Evolutionary conservation across 2,888 invertebrate genomes (phyloP).

Genomic region (Salpingus planirostris): DNA sequence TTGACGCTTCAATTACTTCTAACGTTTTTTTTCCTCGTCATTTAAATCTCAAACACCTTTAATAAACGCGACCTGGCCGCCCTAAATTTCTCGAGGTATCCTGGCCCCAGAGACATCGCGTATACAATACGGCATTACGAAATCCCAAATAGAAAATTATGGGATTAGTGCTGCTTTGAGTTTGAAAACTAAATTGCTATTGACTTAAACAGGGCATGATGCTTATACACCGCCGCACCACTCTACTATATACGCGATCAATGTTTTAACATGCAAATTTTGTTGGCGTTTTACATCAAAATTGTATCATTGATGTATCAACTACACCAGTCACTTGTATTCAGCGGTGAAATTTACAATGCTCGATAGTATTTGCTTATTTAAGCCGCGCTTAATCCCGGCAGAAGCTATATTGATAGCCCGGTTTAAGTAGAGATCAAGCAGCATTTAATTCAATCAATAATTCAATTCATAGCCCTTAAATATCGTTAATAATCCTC

Average conservation of each 20-base stretch:
- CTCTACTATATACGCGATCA: no score
- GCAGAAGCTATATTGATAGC: conserved; percentile 5
- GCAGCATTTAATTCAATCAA: conserved; percentile 1
- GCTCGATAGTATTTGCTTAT: conserved; percentile 4
- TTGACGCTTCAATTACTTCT: no score
- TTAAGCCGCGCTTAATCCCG: conserved; percentile 2
- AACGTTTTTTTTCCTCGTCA: no score
- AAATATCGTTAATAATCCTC: no score
- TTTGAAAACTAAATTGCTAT: conserved; percentile 9
- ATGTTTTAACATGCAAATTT: conserved; percentile 12
- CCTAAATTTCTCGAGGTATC: no score
- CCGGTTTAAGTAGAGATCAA: conserved; percentile 3
- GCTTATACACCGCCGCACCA: conserved; percentile 2
- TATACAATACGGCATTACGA: conserved; percentile 10
- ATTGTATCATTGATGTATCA: conserved; percentile 10
- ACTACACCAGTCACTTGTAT: no score
- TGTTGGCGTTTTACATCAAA: conserved; percentile 10
- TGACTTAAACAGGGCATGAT: conserved; percentile 11
- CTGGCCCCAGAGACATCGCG: no score
- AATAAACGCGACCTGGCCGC: no score
- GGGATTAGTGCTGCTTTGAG: conserved; percentile 13
- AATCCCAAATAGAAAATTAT: no score
- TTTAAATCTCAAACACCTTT: no score
- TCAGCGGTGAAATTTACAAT: conserved; percentile 7
- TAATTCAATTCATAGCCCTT: no score